phyloP scores from a whole-genome alignment of 2,888 invertebrate genomes.

The Oxycera nigricornis region DNA sequence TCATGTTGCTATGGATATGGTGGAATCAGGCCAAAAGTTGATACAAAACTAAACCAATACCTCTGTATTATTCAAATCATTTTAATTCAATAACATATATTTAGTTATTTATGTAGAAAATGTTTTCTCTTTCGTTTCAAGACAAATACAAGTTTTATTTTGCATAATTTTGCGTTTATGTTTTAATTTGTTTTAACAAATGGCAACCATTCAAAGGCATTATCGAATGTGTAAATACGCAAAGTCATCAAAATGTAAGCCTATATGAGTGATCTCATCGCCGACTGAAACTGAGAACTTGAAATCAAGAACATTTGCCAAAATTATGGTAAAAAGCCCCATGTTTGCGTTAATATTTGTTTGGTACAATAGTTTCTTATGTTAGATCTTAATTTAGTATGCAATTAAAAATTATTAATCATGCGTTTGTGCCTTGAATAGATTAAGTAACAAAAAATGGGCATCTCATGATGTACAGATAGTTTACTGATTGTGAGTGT shows the following conservation, averaged over 20 bases:
- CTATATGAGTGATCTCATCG: no score
- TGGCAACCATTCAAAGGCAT: no score
- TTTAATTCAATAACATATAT: background rate
- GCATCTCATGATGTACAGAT: no score
- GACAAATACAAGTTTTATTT: background rate
- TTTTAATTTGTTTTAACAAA: background rate
- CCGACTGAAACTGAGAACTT: no score
- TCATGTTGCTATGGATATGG: background rate
- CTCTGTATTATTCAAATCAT: conserved; percentile 16
- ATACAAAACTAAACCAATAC: conserved; percentile 14
- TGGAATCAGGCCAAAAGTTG: conserved; percentile 27
- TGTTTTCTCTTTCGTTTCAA: background rate
- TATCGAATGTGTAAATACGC: no score
- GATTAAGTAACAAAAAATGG: conserved; percentile 4
- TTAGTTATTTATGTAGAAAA: conserved; percentile 9
- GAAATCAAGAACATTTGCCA: no score
- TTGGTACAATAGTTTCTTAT: no score
- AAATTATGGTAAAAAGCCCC: no score
- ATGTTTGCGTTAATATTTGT: no score
- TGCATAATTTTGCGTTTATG: background rate
- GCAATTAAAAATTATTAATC: conserved; percentile 1
- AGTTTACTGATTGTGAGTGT: background rate
- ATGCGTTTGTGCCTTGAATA: conserved; percentile 30
- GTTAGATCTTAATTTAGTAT: no score
- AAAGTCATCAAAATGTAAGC: no score